phyloP scores from a whole-genome alignment of 2,113 vertebrate species.

The Podiceps cristatus region DNA sequence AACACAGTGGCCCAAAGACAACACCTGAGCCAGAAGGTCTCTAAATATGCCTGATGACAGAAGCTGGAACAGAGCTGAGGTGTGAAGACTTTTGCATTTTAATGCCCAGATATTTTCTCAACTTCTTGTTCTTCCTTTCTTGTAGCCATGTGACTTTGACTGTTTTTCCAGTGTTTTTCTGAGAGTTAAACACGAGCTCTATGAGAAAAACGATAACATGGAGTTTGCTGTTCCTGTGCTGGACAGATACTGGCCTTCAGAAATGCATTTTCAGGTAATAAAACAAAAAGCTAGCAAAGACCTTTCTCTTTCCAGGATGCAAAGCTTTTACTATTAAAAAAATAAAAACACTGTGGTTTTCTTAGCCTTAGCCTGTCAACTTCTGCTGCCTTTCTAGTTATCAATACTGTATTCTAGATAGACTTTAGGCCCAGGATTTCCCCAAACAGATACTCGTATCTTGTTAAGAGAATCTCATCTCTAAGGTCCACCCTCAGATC shows the following conservation, averaged over 20 bases:
- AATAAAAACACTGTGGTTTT: not conserved
- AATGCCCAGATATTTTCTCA: not conserved
- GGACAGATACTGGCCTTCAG: constrained; percentile 24
- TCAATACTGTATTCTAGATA: not conserved
- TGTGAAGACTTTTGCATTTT: not conserved
- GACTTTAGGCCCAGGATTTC: not conserved
- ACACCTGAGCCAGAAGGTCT: not conserved
- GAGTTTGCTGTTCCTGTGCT: constrained; percentile 34
- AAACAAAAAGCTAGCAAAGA: not conserved
- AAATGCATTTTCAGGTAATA: constrained; percentile 68
- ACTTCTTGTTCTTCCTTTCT: not conserved
- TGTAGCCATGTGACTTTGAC: constrained; percentile 60
- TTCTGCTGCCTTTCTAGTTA: not conserved
- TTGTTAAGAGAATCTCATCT: not conserved
- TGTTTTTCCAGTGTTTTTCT: constrained; percentile 66
- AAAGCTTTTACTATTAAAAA: not conserved
- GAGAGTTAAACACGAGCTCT: constrained; percentile 56
- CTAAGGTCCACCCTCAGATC: not conserved
- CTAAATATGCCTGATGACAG: not conserved
- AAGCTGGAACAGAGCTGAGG: not conserved
- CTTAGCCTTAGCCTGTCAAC: not conserved
- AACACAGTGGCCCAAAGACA: not conserved
- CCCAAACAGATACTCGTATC: not conserved
- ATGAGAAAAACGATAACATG: not conserved
- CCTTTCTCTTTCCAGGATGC: not conserved